Base-by-base conservation (phyloP, 1,140 invertebrate species). In the Aphelinus certus region DNA sequence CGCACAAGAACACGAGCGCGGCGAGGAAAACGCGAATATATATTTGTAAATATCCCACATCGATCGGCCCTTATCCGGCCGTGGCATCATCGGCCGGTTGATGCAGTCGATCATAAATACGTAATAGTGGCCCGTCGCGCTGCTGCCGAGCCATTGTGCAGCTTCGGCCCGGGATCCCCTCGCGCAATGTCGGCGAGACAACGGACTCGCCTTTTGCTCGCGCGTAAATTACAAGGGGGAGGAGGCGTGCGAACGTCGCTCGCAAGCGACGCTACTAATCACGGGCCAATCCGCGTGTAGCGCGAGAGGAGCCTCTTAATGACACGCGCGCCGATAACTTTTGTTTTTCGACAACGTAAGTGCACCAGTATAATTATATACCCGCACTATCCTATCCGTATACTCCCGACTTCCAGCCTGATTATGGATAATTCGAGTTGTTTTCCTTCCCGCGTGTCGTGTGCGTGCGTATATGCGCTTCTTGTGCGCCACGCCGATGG, bases 101-200 rank as follows among this genome's bases (percentile, higher is more conserved):
- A 26, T 26, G 26, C 26, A 73, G 72, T 74, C 26, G 71, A 78
- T 79, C 78, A 82, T 79, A 80, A 81, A 81, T 81, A 80, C 75
- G 61, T 77, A 80, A 81, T 7, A 61, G 48, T 43, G 42, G 61
- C 7, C 9, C 76, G 74, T 26, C 26, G 26, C 26, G 26, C 26
- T 26, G 26, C 4, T 53, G 4, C 51, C 51, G 51, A 6, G 9
- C 9, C 4, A 9, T 6, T 53, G 9, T 9, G 51, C 4, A 53
- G 51, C 51, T 6, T 53, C 51, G 51, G 4, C 51, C 9, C 9
- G 4, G 4, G 51, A 4, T 53, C 4, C 51, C 4, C 51, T 53
- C 4, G 51, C 51, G 51, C 9, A 26, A 26, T 26, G 26, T 26
- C 26, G 26, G 26, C 26, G 26, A 26, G 26, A 26, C 26, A 26